A percentile compares a stretch with the other conserved stretches of the same genome.
phyloP scores from a whole-genome alignment of 2,113 vertebrate species.

The Eurypyga helias region DNA sequence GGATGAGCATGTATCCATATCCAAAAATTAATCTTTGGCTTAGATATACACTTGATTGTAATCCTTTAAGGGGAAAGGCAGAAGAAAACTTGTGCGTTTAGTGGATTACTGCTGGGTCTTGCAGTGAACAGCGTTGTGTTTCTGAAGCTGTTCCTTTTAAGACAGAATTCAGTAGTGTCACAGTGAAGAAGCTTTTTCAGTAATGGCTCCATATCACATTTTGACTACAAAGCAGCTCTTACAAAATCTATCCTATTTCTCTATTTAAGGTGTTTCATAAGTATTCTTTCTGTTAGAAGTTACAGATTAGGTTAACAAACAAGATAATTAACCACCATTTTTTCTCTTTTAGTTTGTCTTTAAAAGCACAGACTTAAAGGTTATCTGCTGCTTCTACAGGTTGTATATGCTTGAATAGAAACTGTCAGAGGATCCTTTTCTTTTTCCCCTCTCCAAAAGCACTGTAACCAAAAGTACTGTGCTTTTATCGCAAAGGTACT shows the following conservation, averaged over 20 bases:
- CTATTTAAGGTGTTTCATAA: not conserved
- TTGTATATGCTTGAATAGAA: not conserved
- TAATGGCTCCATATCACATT: not conserved
- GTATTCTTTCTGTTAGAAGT: not conserved
- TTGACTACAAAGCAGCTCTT: not conserved
- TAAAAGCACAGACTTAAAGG: not conserved
- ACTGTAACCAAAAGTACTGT: not conserved
- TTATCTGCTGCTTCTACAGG: not conserved
- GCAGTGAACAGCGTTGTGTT: fast-evolving
- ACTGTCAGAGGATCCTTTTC: not conserved
- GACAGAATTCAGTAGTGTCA: not conserved
- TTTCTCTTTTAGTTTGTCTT: not conserved
- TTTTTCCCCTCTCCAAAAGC: not conserved
- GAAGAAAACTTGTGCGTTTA: not conserved
- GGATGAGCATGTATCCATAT: not conserved
- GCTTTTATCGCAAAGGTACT: not conserved
- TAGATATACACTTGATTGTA: not conserved
- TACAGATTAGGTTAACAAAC: not conserved
- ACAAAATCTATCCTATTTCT: not conserved
- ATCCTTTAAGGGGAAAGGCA: not conserved
- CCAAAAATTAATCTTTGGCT: not conserved
- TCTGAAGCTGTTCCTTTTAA: not conserved
- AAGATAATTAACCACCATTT: not conserved
- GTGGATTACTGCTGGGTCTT: not conserved
- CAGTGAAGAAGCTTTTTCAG: not conserved